Evolutionary conservation across 2,888 invertebrate species (phyloP), one percentile per base, ranked within the genome.

Genomic region (Hoplodrina blanda): DNA sequence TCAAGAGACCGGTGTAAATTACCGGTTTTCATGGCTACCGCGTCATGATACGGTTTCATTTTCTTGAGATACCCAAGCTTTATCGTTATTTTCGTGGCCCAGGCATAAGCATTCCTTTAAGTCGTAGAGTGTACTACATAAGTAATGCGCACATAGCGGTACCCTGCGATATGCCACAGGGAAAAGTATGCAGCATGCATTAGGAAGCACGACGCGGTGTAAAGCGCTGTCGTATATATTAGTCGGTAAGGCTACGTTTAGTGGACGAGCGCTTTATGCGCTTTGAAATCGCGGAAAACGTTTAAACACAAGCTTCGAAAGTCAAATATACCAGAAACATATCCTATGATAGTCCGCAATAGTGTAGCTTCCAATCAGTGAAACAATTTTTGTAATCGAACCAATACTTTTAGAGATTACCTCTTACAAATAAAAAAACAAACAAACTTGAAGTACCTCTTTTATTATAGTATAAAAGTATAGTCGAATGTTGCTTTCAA

Each of bases 121-220:
- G 78, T 78, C 78, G 62, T 62, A 65, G 65, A 64, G 80, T 76
- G 63, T 76, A 61, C 56, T 78, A 66, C 78, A 78, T 78, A 78
- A 60, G 62, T 77, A 77, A 81, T 77, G 64, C 30, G 59, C 33
- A 70, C 41, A 55, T 53, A 65, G 44, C 33, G 33, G 59, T 62
- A 66, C 19, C 6, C 4, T 70, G 41, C 77, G 62, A 76, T 59
- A 75, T 61, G 63, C 44, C 60, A 69, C 57, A 59, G 13, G 44
- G 25, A 65, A 76, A 78, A 76, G 62, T 76, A 78, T 81, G 77
- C 77, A 77, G 54, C 76, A 65, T 76, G 78, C 78, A 81, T 77
- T 66, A 77, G 49, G 41, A 60, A 17, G 55, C 49, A 55, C 61
- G 49, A 49, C 57, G 70, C 44, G 73, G 62, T 81, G 62, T 62